phyloP scores from a whole-genome alignment of 2,797 vertebrate species.

The Galaxias olidus region DNA sequence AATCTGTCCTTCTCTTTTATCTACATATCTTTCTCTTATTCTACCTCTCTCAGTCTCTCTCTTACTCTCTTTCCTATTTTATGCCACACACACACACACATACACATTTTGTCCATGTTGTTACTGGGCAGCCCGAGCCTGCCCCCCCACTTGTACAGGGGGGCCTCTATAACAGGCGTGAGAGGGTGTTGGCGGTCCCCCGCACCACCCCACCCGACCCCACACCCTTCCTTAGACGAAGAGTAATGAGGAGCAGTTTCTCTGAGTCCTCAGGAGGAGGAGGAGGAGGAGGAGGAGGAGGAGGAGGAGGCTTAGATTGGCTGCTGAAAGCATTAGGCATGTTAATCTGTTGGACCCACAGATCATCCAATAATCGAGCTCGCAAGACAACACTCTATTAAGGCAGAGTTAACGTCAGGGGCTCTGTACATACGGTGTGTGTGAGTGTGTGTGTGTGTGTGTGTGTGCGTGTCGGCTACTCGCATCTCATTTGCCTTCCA shows the following conservation, averaged over 20 bases:
- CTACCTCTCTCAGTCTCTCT: background rate
- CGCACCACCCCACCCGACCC: background rate
- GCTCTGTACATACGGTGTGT: slow-evolving; percentile 18
- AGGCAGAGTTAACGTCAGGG: slow-evolving; percentile 65
- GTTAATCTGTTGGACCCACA: slow-evolving; percentile 82
- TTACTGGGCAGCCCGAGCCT: slow-evolving; percentile 6
- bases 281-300: slow-evolving; percentile 57
- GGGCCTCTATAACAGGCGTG: slow-evolving; percentile 59
- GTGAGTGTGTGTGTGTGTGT: slow-evolving; percentile 1
- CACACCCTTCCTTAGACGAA: slow-evolving; percentile 16
- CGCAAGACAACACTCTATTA: slow-evolving; percentile 76
- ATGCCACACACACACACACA: slow-evolving; percentile 6
- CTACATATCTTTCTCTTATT: no score
- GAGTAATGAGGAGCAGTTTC: slow-evolving; percentile 62
- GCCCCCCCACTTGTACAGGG: slow-evolving; percentile 39
- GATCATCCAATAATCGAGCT: slow-evolving; percentile 78
- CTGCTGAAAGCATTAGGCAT: slow-evolving; percentile 77
- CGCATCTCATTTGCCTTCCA: slow-evolving; percentile 64
- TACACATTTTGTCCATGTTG: background rate
- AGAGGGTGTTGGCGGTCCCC: slow-evolving; percentile 38
- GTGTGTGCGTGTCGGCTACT: slow-evolving; percentile 24
- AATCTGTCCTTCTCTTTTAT: no score
- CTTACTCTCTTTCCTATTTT: background rate
- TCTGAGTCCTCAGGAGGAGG: slow-evolving; percentile 57
- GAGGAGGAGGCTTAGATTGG: slow-evolving; percentile 66